phyloP scores from a whole-genome alignment of 2,888 invertebrate species.

The Drosophila anomalata region DNA sequence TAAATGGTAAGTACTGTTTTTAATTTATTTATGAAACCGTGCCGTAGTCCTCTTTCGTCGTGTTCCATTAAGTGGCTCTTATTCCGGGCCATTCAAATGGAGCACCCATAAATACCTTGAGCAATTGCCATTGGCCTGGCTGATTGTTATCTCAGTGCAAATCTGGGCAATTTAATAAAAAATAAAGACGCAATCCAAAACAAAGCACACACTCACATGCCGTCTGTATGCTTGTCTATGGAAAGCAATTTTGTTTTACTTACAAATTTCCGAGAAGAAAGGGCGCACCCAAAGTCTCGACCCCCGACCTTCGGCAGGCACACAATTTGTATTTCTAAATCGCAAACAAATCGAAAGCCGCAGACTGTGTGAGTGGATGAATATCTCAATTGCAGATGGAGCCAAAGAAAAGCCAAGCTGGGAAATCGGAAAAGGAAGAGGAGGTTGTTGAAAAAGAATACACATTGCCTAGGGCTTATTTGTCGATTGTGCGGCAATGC shows the following conservation, averaged over 20 bases:
- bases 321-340: constrained; percentile 64
- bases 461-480: constrained; percentile 58
- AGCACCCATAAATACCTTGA: constrained; percentile 30
- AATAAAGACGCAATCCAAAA: constrained; percentile 44
- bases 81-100: constrained; percentile 28
- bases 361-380: constrained; percentile 33
- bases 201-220: constrained; percentile 5
- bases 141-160: constrained; percentile 42
- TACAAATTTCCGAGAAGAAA: constrained; percentile 38
- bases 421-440: not conserved
- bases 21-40: constrained; percentile 41
- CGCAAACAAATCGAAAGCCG: constrained; percentile 68
- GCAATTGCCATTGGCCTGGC: constrained; percentile 33
- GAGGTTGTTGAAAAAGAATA: constrained; percentile 14
- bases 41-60: not conserved
- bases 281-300: constrained; percentile 30
- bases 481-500: constrained; percentile 61
- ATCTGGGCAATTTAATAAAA: constrained; percentile 66
- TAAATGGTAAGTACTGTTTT: constrained; percentile 16
- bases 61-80: constrained; percentile 15
- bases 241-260: constrained; percentile 61
- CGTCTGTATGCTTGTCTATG: constrained; percentile 20
- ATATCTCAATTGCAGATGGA: constrained; percentile 41
- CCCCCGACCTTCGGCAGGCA: constrained; percentile 30
- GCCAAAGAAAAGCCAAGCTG: constrained; percentile 1